These are phyloP conservation scores for Actinemys pallida DNA, from an alignment of 2,113 vertebrate genomes.

Conservation along the genomic window DNA sequence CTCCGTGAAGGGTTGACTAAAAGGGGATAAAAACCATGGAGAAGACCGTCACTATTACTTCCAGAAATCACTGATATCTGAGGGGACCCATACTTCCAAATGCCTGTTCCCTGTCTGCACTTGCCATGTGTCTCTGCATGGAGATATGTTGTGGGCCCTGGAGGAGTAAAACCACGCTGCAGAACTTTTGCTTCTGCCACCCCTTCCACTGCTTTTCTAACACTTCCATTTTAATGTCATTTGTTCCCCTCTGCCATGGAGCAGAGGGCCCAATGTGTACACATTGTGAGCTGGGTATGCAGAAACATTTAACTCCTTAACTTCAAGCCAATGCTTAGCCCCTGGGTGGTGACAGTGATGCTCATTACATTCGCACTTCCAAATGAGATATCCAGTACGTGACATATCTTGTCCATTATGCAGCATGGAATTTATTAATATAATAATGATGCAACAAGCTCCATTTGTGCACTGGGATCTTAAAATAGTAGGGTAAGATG, in stretches of 20 bases:
- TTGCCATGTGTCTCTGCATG: background rate
- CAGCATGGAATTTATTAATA: background rate
- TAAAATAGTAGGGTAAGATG: background rate
- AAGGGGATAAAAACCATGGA: background rate
- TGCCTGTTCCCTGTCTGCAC: background rate
- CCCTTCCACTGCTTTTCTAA: background rate
- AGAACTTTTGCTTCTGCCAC: slow-evolving; percentile 14
- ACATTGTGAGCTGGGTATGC: background rate
- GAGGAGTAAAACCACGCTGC: background rate
- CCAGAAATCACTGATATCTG: background rate
- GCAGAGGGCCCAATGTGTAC: background rate
- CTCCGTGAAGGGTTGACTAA: background rate
- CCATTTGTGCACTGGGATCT: background rate
- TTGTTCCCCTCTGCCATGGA: accelerated
- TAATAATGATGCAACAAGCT: background rate
- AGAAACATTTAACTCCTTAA: background rate
- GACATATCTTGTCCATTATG: background rate
- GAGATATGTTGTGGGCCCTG: background rate
- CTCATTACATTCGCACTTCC: background rate
- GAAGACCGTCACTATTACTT: background rate
- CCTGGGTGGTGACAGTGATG: background rate
- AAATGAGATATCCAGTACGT: background rate
- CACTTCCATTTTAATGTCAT: background rate
- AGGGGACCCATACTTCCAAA: background rate
- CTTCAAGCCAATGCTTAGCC: background rate